Conservation (phyloP, 2,113 vertebrate genomes). For the Morphnarchus princeps region DNA sequence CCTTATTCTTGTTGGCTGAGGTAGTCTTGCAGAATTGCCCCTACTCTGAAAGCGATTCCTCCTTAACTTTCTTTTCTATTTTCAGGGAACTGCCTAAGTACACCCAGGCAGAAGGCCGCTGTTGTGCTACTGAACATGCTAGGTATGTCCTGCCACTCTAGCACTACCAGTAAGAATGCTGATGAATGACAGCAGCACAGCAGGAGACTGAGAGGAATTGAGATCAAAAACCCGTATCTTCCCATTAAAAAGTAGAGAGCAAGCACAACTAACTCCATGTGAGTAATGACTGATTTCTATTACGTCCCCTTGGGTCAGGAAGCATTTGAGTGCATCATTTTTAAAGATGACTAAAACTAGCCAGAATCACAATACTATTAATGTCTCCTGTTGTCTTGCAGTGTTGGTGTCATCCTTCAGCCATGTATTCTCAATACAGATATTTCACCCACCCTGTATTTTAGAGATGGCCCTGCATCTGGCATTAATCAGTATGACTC, state of each 20-base stretch:
- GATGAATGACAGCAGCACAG: background rate
- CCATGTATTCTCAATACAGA: background rate
- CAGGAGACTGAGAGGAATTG: background rate
- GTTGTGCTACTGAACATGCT: background rate
- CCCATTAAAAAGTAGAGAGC: background rate
- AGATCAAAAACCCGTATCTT: background rate
- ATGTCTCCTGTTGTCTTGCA: background rate
- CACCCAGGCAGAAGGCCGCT: background rate
- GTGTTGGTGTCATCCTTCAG: background rate
- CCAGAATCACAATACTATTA: background rate
- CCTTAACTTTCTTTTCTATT: background rate
- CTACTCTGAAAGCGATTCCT: background rate
- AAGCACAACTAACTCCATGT: background rate
- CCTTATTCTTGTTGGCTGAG: background rate
- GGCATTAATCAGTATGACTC: background rate
- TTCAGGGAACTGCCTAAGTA: background rate
- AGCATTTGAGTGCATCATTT: slow-evolving; percentile 20
- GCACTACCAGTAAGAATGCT: background rate
- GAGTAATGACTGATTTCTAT: slow-evolving; percentile 15
- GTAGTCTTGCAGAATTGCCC: background rate
- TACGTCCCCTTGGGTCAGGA: slow-evolving; percentile 23
- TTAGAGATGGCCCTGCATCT: background rate
- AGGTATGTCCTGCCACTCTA: background rate
- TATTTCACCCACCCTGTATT: background rate
- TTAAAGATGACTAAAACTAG: slow-evolving; percentile 32